Conservation (phyloP, 1,140 invertebrate species). For the Medauroidea extradentata region DNA sequence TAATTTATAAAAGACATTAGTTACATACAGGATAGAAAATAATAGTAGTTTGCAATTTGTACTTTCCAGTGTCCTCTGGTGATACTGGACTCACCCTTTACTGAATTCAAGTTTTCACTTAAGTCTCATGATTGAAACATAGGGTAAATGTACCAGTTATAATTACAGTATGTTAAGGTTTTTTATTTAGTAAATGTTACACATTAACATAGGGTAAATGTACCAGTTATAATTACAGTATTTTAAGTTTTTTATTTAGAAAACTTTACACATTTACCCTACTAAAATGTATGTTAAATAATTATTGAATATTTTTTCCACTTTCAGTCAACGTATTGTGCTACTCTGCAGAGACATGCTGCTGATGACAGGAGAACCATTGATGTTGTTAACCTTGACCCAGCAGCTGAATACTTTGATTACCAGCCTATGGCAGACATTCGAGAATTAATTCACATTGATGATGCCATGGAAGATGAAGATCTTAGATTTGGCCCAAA, state of each 20-base stretch:
- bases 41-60: too few relatives aligned
- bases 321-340: conserved; percentile 90
- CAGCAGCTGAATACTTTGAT: conserved; percentile 93
- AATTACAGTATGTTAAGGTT: conserved; percentile 10
- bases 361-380: conserved; percentile 66
- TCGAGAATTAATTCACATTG: conserved; percentile 87
- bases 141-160: conserved; percentile 6
- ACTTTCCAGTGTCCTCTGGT: too few relatives aligned
- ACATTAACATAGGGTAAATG: neutral
- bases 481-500: conserved; percentile 95
- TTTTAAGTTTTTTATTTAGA: conserved; percentile 9
- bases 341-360: conserved; percentile 80
- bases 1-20: too few relatives aligned
- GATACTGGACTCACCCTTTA: too few relatives aligned
- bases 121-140: neutral
- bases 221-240: conserved; percentile 13
- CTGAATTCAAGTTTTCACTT: too few relatives aligned
- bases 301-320: conserved; percentile 10
- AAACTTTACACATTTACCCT: too few relatives aligned
- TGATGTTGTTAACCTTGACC: conserved; percentile 94
- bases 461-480: conserved; percentile 96
- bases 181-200: conserved; percentile 4
- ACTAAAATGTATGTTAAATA: neutral
- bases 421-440: conserved; percentile 88
- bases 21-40: too few relatives aligned